Conservation (phyloP, 2,797 vertebrate species). For the Apodemus agrarius region DNA sequence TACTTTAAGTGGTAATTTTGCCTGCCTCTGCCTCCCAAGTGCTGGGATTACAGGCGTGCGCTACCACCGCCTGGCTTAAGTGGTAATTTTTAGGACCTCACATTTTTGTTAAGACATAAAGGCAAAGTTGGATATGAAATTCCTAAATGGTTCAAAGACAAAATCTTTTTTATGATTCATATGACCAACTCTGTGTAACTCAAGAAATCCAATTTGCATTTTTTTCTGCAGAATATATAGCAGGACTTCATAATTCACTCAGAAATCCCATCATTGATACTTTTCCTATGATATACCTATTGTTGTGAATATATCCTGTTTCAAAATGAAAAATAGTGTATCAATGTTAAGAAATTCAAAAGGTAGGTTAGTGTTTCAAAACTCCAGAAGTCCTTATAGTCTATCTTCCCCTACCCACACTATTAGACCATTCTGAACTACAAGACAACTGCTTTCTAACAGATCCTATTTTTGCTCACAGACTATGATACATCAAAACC, state of each 20-base stretch:
- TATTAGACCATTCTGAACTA: constrained; percentile 11
- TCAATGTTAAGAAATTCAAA: not conserved
- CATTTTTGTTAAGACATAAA: constrained; percentile 43
- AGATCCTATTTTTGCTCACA: constrained; percentile 71
- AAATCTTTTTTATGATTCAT: constrained; percentile 15
- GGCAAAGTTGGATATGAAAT: not conserved
- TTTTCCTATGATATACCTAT: not conserved
- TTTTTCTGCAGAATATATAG: not conserved
- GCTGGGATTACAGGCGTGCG: no score
- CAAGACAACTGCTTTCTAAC: constrained; percentile 57
- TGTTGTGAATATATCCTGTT: constrained; percentile 6
- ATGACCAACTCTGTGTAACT: not conserved
- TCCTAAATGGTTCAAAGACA: not conserved
- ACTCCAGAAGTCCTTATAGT: not conserved
- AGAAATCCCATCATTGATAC: not conserved
- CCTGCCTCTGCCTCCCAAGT: no score
- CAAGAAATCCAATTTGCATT: not conserved
- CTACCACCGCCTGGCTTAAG: no score
- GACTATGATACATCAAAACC: constrained; percentile 43
- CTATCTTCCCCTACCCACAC: not conserved
- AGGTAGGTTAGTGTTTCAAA: not conserved
- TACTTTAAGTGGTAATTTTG: constrained; percentile 1
- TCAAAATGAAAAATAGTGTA: not conserved
- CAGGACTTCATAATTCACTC: constrained; percentile 22
- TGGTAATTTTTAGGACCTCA: constrained; percentile 17